Conservation (phyloP, 2,888 invertebrate genomes). For the Papilio elwesi region DNA sequence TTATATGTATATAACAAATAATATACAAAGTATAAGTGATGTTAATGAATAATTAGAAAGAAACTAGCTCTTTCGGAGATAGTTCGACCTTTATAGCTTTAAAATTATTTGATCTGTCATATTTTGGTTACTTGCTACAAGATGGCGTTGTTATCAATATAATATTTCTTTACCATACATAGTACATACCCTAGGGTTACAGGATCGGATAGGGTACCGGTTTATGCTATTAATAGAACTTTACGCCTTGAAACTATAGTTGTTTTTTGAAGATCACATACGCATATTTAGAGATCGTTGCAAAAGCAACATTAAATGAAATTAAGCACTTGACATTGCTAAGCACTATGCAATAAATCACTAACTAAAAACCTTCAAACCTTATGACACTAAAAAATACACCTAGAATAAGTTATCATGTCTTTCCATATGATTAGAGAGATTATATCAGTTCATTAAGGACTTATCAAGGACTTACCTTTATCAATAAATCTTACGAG, state of each 20-base stretch:
- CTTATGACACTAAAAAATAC: too few relatives aligned
- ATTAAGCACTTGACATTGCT: too few relatives aligned
- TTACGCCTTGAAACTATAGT: neutral
- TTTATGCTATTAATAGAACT: conserved; percentile 15
- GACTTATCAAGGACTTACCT: too few relatives aligned
- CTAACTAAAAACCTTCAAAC: too few relatives aligned
- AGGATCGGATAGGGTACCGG: neutral
- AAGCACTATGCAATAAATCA: too few relatives aligned
- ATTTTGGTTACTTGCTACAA: neutral
- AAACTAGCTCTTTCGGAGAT: conserved; percentile 5
- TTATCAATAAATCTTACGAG: too few relatives aligned
- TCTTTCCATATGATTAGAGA: too few relatives aligned
- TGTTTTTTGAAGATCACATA: neutral
- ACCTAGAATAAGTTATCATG: too few relatives aligned
- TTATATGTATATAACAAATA: too few relatives aligned
- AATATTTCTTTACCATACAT: neutral
- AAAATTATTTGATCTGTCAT: neutral
- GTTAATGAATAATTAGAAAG: neutral
- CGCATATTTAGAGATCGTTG: neutral
- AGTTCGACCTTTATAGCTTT: neutral
- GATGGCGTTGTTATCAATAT: conserved; percentile 4
- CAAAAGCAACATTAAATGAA: neutral
- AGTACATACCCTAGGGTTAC: neutral
- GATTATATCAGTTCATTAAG: too few relatives aligned
- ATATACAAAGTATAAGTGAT: too few relatives aligned